Evolutionary conservation across 2,113 vertebrate species (phyloP).

Genomic region (Hipposideros armiger): DNA sequence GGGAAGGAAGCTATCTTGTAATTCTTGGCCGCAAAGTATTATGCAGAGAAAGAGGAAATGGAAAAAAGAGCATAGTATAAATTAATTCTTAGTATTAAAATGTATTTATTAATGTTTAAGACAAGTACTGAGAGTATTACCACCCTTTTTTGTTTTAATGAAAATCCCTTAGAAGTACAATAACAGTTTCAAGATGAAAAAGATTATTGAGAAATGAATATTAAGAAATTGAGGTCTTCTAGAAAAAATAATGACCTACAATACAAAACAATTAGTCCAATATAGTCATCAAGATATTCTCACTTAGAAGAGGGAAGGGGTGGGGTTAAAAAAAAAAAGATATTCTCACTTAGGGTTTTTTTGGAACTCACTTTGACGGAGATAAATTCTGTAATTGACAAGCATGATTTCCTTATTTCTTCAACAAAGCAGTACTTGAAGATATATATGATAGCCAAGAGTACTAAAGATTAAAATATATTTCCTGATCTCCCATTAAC

Average conservation of each 20-base stretch:
- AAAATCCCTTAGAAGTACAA: not conserved
- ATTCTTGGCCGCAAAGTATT: not conserved
- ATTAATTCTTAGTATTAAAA: not conserved
- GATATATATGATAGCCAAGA: conserved; percentile 3
- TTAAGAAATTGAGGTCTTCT: not conserved
- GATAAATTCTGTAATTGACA: not conserved
- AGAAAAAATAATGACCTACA: not conserved
- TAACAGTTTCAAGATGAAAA: conserved; percentile 6
- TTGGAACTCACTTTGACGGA: conserved; percentile 13
- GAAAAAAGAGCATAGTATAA: not conserved
- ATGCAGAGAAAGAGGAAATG: conserved; percentile 51
- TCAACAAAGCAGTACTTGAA: not conserved
- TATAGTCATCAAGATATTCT: not conserved
- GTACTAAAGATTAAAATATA: not conserved
- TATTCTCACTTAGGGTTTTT: not conserved
- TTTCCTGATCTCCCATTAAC: not conserved
- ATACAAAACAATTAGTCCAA: conserved; percentile 2
- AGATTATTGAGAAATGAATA: not conserved
- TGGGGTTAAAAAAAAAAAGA: not conserved
- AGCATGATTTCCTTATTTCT: not conserved
- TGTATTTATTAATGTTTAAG: conserved; percentile 12
- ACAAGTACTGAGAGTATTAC: not conserved
- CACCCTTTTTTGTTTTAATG: not conserved
- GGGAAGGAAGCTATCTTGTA: not conserved
- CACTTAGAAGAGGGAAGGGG: not conserved